phyloP scores from a whole-genome alignment of 2,888 invertebrate genomes.

The Cantharis nigra region DNA sequence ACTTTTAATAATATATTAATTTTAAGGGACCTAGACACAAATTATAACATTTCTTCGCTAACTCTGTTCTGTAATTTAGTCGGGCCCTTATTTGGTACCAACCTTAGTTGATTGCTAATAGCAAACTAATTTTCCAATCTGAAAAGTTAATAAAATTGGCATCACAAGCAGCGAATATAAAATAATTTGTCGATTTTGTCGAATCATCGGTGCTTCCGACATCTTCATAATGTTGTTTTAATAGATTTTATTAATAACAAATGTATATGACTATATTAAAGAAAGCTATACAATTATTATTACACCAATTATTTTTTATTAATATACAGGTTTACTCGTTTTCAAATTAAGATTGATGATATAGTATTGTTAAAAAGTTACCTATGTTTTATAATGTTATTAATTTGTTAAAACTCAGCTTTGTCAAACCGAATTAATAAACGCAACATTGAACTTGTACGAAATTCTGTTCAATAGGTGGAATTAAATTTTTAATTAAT shows the following conservation, averaged over 20 bases:
- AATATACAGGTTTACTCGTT: background rate
- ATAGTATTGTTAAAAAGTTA: background rate
- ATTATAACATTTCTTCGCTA: background rate
- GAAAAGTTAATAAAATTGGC: conserved; percentile 11
- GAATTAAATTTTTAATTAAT: background rate
- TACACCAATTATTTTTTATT: background rate
- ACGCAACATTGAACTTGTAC: background rate
- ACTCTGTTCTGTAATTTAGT: conserved; percentile 5
- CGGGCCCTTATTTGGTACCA: conserved; percentile 4
- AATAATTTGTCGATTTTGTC: conserved; percentile 10
- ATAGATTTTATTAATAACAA: conserved; percentile 5
- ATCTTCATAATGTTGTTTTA: conserved; percentile 12
- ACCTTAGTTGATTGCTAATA: conserved; percentile 1
- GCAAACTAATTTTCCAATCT: conserved; percentile 2
- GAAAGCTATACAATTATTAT: conserved; percentile 1
- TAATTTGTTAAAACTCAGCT: background rate
- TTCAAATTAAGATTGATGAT: conserved; percentile 1
- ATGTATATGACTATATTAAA: background rate
- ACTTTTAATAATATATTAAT: background rate
- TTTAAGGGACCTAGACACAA: background rate
- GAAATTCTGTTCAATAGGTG: background rate
- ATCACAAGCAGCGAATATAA: conserved; percentile 6
- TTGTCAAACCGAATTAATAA: background rate
- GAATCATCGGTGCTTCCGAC: conserved; percentile 7
- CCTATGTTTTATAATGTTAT: background rate